These are phyloP conservation scores for Cyclina sinensis DNA, from an alignment of 1,140 invertebrate species.

Conservation along the genomic window DNA sequence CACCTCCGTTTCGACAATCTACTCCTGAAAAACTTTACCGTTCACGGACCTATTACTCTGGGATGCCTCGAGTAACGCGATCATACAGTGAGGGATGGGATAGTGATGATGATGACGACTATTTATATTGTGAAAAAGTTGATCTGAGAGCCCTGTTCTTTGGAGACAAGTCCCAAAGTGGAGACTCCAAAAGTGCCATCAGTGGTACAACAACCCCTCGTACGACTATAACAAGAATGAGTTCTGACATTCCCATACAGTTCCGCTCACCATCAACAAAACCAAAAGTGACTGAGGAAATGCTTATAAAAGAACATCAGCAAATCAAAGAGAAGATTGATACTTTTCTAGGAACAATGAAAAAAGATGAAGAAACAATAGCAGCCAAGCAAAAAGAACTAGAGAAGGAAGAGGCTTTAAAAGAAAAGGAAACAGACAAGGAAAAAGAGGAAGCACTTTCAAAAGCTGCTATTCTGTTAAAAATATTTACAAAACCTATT, in stretches of 20 bases:
- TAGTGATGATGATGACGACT: constrained; percentile 74
- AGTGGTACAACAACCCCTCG: constrained; percentile 60
- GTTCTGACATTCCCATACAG: constrained; percentile 46
- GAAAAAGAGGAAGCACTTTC: constrained; percentile 28
- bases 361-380: constrained; percentile 63
- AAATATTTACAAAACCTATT: constrained; percentile 71
- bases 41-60: constrained; percentile 70
- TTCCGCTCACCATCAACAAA: constrained; percentile 5
- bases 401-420: constrained; percentile 24
- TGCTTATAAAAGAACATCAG: constrained; percentile 72
- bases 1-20: constrained; percentile 30
- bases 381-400: constrained; percentile 21
- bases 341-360: constrained; percentile 72
- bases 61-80: constrained; percentile 51
- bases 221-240: constrained; percentile 66
- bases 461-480: constrained; percentile 68
- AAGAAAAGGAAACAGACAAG: constrained; percentile 23
- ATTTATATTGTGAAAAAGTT: constrained; percentile 72
- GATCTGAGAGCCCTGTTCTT: constrained; percentile 79
- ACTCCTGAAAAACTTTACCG: constrained; percentile 44
- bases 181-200: constrained; percentile 49
- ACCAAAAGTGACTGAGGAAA: constrained; percentile 75
- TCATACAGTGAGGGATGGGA: constrained; percentile 59
- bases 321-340: constrained; percentile 75
- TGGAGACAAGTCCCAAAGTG: constrained; percentile 68